A percentile compares a stretch with the other conserved stretches of the same genome.
These are phyloP conservation scores for Ooceraea biroi DNA, from an alignment of 1,140 invertebrate genomes.

Conservation along the genomic window DNA sequence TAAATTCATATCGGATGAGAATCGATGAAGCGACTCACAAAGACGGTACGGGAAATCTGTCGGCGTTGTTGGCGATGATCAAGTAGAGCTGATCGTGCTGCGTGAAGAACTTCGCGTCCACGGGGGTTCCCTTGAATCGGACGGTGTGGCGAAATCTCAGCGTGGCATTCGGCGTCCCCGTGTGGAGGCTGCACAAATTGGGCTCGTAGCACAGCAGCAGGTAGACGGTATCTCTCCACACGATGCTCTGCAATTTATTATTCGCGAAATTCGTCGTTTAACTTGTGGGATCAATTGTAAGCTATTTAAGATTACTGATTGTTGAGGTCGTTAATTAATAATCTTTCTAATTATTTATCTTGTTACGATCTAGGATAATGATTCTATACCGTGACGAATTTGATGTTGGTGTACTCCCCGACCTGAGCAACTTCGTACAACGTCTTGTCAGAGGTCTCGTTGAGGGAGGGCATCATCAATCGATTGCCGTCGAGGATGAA, in stretches of 20 bases:
- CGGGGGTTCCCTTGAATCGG: slow-evolving; percentile 36
- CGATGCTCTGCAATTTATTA: slow-evolving; percentile 64
- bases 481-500: slow-evolving; percentile 68
- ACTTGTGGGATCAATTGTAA: background rate
- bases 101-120: slow-evolving; percentile 76
- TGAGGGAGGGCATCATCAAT: slow-evolving; percentile 37
- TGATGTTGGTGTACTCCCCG: background rate
- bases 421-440: slow-evolving; percentile 43
- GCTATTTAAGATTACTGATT: background rate
- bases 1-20: background rate
- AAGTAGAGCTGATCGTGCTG: slow-evolving; percentile 71
- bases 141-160: slow-evolving; percentile 70
- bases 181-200: slow-evolving; percentile 67
- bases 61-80: slow-evolving; percentile 66
- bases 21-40: slow-evolving; percentile 59
- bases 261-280: slow-evolving; percentile 10
- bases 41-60: slow-evolving; percentile 60
- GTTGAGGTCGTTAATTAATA: no score
- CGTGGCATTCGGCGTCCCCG: slow-evolving; percentile 22
- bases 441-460: background rate
- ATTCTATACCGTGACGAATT: slow-evolving; percentile 72
- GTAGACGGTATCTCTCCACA: slow-evolving; percentile 70
- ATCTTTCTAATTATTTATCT: no score
- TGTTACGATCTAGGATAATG: background rate
- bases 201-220: slow-evolving; percentile 72